Evolutionary conservation across 1,140 invertebrate genomes (phyloP).

Genomic region (Bombyx mandarina): DNA sequence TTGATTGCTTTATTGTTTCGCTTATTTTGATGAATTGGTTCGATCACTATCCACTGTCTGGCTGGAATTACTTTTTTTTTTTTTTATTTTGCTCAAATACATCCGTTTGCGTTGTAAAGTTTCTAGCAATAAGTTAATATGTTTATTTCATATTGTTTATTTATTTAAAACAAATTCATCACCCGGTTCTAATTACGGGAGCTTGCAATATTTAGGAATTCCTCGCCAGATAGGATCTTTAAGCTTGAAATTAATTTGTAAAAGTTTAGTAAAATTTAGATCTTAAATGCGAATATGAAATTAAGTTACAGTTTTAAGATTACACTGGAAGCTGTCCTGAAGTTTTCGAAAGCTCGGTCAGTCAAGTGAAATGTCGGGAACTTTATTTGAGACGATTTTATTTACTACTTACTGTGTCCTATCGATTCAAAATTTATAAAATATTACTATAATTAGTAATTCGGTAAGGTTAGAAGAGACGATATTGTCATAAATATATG

Average conservation of each 20-base stretch:
- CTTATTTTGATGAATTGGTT: conserved; percentile 28
- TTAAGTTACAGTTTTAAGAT: conserved; percentile 54
- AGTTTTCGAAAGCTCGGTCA: conserved; percentile 43
- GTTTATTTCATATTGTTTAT: neutral
- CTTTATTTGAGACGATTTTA: conserved; percentile 59
- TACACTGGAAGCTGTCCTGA: conserved; percentile 43
- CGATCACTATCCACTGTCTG: conserved; percentile 42
- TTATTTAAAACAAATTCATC: conserved; percentile 22
- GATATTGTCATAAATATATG: conserved; percentile 74
- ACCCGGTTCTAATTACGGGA: conserved; percentile 1
- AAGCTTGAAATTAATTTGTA: conserved; percentile 39
- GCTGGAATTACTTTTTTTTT: conserved; percentile 54
- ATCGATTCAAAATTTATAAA: conserved; percentile 72
- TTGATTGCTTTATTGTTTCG: conserved; percentile 47
- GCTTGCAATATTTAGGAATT: conserved; percentile 21
- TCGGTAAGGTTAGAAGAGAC: conserved; percentile 72
- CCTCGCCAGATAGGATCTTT: conserved; percentile 45
- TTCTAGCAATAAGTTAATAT: conserved; percentile 26
- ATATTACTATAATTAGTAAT: conserved; percentile 71
- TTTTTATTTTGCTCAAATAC: conserved; percentile 57
- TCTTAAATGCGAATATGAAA: conserved; percentile 38
- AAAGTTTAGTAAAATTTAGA: conserved; percentile 51
- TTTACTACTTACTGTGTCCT: conserved; percentile 68
- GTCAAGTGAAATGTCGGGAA: conserved; percentile 39
- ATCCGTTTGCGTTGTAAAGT: conserved; percentile 35